These are phyloP conservation scores for Clostera curtula DNA, from an alignment of 2,888 invertebrate genomes.

Conservation along the genomic window DNA sequence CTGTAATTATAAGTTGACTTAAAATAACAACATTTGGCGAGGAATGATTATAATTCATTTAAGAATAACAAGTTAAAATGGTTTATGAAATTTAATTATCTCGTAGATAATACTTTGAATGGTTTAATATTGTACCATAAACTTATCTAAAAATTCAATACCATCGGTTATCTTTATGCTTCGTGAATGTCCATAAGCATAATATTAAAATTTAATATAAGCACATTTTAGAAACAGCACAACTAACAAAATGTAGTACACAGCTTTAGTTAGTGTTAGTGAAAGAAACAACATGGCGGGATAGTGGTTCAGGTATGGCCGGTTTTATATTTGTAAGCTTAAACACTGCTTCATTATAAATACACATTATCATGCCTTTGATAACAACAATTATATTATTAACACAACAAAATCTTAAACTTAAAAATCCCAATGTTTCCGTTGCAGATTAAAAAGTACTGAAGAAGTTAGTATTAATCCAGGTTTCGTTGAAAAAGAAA, in stretches of 20 bases:
- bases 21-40: too few species aligned
- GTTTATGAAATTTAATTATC: too few species aligned
- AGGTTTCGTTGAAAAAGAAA: conserved; percentile 31
- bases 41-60: background rate
- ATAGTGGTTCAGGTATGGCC: conserved; percentile 57
- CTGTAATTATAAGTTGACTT: too few species aligned
- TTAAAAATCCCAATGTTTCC: too few species aligned
- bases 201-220: conserved; percentile 1
- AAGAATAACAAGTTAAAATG: conserved; percentile 1
- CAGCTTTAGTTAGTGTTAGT: conserved; percentile 21
- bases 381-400: conserved; percentile 14
- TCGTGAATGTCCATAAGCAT: conserved; percentile 9
- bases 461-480: too few species aligned
- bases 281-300: conserved; percentile 19
- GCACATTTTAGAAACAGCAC: conserved; percentile 23
- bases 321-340: conserved; percentile 37
- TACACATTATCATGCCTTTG: conserved; percentile 29
- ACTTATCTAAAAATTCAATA: conserved; percentile 2
- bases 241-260: conserved; percentile 35
- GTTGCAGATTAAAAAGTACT: too few species aligned
- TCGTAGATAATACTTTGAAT: too few species aligned
- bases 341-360: conserved; percentile 28
- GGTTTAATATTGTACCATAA: background rate
- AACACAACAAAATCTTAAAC: conserved; percentile 1
- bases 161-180: conserved; percentile 3